phyloP scores from a whole-genome alignment of 1,140 invertebrate species.

The honey bee (Apis mellifera) region Amel_HAv3.1 CM009943.2:5189001-5189500 shows the following conservation, averaged over 20 bases:
- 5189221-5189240: conserved; percentile 21
- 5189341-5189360: not conserved
- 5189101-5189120: conserved; percentile 35
- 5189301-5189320: conserved; percentile 34
- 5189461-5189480: not conserved
- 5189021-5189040: not conserved
- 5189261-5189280: conserved; percentile 10
- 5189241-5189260: conserved; percentile 41
- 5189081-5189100: conserved; percentile 10
- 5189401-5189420: not conserved
- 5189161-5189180: not conserved
- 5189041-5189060: not conserved
- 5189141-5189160: not conserved
- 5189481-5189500: not conserved
- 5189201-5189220: not conserved
- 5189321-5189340: conserved; percentile 34
- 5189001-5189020: not conserved
- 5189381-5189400: too few species aligned
- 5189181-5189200: not conserved
- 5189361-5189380: not conserved
- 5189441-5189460: not conserved
- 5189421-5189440: not conserved
- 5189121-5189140: conserved; percentile 21
- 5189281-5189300: conserved; percentile 34
- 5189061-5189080: not conserved